A percentile compares a stretch with the other conserved stretches of the same genome.
These are phyloP conservation scores for Gymnopithys bicolor DNA, from an alignment of 2,797 vertebrate species.

Conservation along the genomic window DNA sequence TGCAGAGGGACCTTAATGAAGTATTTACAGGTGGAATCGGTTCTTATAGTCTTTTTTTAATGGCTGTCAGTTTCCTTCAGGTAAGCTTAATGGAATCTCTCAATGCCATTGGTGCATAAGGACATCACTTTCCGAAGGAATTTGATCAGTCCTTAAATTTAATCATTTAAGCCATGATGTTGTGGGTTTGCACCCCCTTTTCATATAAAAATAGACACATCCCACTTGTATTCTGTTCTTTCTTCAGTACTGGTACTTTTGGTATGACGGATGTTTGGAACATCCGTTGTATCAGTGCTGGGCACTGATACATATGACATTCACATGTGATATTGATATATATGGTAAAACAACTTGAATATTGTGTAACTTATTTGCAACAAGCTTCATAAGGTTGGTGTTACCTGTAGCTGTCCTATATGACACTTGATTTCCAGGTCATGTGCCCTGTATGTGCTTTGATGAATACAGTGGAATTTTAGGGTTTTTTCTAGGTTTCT, in stretches of 20 bases:
- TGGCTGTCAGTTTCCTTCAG: slow-evolving; percentile 99
- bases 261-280: neutral
- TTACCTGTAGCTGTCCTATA: neutral
- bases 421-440: neutral
- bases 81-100: slow-evolving; percentile 66
- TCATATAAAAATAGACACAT: neutral
- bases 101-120: neutral
- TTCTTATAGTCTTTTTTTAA: slow-evolving; percentile 98
- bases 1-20: slow-evolving; percentile 98
- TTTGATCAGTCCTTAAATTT: neutral
- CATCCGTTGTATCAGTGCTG: neutral
- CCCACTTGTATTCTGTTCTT: neutral
- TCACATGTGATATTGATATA: neutral
- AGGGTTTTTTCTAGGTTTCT: neutral
- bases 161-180: neutral
- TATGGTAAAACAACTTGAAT: neutral
- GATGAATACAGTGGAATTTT: neutral
- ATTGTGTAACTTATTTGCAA: neutral
- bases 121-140: neutral
- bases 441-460: neutral
- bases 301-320: neutral
- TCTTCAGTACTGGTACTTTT: neutral
- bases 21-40: slow-evolving; percentile 98
- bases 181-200: neutral
- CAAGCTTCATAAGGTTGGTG: neutral